Evolutionary conservation across 2,113 vertebrate species (phyloP), one percentile per base, ranked within the genome.

Genomic region (Dicerorhinus sumatrensis): DNA sequence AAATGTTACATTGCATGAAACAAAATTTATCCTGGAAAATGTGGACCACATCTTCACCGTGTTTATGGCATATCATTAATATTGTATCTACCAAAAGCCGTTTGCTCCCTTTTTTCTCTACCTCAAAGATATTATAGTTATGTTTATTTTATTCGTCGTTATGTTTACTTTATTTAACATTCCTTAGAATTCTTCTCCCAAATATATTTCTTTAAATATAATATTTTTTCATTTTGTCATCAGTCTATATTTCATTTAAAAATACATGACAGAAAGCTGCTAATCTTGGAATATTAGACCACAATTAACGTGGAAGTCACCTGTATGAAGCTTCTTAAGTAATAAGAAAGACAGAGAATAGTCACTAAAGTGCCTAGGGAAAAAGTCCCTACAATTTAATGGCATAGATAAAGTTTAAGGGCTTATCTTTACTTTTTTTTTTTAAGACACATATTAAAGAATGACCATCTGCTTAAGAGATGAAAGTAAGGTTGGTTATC

Each of bases 401-500:
- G 31, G 5, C 42, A 79, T 36, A 94, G 81, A 94, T 94, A 93
- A 92, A 13, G 16, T 80, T 87, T 83, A 83, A 63, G 31, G 10
- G 10, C 8, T 89, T 93, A 72, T 89, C 77, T 79, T 84, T 56
- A 33, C 10, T 48, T 60, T 90, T 76, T 56, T 7, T 73, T 83
- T 87, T 16, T 60, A 13, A 81, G 51, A 39, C 46, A 58, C 18
- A n/a, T 69, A 58, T 67, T 96, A 94, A 91, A 85, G 72, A 95
- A 96, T 89, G 27, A 67, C 42, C 42, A 46, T 92, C 42, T 91
- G 31, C 21, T 51, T 95, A 80, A 91, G 58, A 93, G 94, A 93
- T 97, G 94, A 93, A 58, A 72, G 20, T 36, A 54, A 54, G n/a
- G 6, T 91, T 81, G 7, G 39, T 63, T 76, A 93, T 72, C 72